phyloP scores from a whole-genome alignment of 2,113 vertebrate genomes.

The Telmatochromis sp. region DNA sequence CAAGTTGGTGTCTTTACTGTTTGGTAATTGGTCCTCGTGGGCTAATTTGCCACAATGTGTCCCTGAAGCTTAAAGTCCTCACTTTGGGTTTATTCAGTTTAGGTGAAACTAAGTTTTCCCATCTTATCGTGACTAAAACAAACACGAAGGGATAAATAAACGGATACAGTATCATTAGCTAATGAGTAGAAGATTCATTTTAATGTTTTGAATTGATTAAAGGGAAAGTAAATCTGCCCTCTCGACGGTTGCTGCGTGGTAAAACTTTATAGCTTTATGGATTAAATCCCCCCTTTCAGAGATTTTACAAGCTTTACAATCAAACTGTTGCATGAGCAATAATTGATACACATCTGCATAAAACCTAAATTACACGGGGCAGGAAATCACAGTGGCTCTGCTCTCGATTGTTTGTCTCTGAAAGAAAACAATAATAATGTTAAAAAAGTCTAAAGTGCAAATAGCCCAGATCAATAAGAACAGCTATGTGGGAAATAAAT shows the following conservation, averaged over 20 bases:
- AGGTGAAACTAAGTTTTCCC: background rate
- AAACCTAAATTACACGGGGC: background rate
- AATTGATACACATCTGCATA: background rate
- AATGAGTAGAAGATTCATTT: slow-evolving; percentile 14
- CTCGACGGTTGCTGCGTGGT: background rate
- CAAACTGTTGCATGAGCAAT: slow-evolving; percentile 4
- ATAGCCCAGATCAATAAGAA: background rate
- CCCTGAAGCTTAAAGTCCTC: background rate
- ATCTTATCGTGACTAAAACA: background rate
- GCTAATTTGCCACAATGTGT: background rate
- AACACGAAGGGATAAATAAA: background rate
- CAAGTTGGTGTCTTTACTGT: background rate
- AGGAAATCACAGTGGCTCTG: background rate
- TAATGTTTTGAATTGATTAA: slow-evolving; percentile 40
- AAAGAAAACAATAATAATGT: background rate
- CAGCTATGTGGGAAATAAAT: background rate
- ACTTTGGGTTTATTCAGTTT: background rate
- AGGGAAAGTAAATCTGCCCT: slow-evolving; percentile 7
- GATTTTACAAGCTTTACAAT: background rate
- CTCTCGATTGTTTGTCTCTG: background rate
- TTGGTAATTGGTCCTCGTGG: slow-evolving; percentile 9
- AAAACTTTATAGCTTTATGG: slow-evolving; percentile 21
- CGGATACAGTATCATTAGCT: slow-evolving; percentile 7
- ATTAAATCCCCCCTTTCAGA: background rate
- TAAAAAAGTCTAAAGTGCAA: background rate